A percentile compares a stretch with the other conserved stretches of the same genome.
phyloP scores from a whole-genome alignment of 2,888 invertebrate species.

The Cylloceria caligata region DNA sequence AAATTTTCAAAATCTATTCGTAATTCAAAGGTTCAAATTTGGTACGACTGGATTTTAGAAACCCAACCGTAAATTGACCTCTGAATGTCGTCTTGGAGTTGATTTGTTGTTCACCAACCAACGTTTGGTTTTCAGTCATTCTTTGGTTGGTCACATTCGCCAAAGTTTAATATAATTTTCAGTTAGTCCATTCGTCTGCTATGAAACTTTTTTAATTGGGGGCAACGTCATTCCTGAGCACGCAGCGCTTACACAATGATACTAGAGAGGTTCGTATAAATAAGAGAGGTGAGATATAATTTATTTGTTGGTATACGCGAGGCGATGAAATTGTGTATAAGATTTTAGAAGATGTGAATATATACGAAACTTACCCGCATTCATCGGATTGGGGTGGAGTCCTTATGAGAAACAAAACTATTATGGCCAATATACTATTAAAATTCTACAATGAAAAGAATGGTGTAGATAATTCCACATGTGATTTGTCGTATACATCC shows the following conservation, averaged over 20 bases:
- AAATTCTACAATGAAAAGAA: background rate
- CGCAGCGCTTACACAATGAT: conserved; percentile 54
- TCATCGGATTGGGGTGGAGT: conserved; percentile 35
- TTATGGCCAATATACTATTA: background rate
- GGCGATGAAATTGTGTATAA: conserved; percentile 33
- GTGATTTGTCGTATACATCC: background rate
- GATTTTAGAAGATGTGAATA: conserved; percentile 76
- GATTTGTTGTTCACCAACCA: background rate
- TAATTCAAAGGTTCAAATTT: too few relatives aligned
- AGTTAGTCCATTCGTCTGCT: background rate
- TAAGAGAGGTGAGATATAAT: conserved; percentile 82
- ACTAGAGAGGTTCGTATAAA: conserved; percentile 68
- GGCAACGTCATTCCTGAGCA: conserved; percentile 75
- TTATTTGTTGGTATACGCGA: conserved; percentile 62
- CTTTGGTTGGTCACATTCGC: background rate
- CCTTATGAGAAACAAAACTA: background rate
- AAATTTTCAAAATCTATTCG: too few relatives aligned
- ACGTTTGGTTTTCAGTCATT: background rate
- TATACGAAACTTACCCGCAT: conserved; percentile 66
- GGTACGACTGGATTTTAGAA: too few relatives aligned
- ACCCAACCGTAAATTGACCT: too few relatives aligned
- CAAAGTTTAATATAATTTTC: conserved; percentile 4
- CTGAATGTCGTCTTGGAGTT: too few relatives aligned
- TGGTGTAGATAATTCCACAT: background rate
- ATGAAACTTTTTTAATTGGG: conserved; percentile 11